Evolutionary conservation across 1,140 invertebrate species (phyloP).

Genomic region (Pseudomyrmex dendroicus): DNA sequence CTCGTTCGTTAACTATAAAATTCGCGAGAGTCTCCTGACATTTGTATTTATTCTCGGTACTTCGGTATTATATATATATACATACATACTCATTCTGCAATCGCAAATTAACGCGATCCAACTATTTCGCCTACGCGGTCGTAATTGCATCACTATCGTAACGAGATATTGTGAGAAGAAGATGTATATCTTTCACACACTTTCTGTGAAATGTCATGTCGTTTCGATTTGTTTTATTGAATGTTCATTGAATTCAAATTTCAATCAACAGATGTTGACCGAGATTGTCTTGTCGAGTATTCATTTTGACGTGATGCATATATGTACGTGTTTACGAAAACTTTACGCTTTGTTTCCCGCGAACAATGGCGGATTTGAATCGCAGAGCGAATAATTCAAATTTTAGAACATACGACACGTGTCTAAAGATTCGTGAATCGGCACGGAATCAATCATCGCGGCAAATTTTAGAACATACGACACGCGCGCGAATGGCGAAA

Average conservation of each 20-base stretch:
- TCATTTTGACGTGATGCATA: too few species aligned
- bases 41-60: constrained; percentile 15
- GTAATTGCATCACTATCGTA: too few species aligned
- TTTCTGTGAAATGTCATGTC: background rate
- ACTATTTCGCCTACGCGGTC: background rate
- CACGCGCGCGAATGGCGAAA: constrained; percentile 16
- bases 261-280: too few species aligned
- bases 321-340: background rate
- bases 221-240: background rate
- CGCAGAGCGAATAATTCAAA: background rate
- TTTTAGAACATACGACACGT: background rate
- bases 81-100: too few species aligned
- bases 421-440: background rate
- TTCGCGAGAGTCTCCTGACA: constrained; percentile 10
- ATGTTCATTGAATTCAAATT: too few species aligned
- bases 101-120: constrained; percentile 26
- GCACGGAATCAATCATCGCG: background rate
- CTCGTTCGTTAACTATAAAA: constrained; percentile 51
- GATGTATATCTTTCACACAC: background rate
- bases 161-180: background rate
- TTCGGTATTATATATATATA: too few species aligned
- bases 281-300: too few species aligned
- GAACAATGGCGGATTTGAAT: background rate
- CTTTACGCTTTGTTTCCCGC: background rate
- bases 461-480: too few species aligned